Percentiles rank a stretch among this genome's conserved stretches.
Conservation (phyloP, 2,888 invertebrate genomes). For the Callimorpha dominula region DNA sequence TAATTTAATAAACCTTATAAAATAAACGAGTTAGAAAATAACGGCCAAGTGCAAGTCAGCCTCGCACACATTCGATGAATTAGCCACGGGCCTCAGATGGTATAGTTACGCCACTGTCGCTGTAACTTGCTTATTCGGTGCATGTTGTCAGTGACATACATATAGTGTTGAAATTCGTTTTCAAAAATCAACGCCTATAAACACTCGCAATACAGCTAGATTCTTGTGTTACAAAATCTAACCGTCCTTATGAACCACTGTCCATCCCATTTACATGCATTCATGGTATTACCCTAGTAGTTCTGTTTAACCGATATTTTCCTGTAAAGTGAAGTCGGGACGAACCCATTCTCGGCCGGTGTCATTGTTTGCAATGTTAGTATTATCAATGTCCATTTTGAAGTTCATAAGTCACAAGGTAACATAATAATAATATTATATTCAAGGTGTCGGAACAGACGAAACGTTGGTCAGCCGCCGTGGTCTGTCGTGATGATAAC, state of each 20-base stretch:
- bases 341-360: background rate
- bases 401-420: background rate
- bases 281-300: background rate
- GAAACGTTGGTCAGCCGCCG: conserved; percentile 95
- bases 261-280: background rate
- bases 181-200: background rate
- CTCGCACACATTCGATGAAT: no score
- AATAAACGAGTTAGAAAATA: no score
- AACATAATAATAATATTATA: background rate
- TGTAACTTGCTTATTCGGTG: background rate
- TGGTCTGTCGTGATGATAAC: conserved; percentile 88
- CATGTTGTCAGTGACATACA: background rate
- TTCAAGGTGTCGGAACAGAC: conserved; percentile 86
- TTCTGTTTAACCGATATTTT: background rate
- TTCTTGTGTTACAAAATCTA: no score
- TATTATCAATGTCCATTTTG: no score
- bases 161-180: background rate
- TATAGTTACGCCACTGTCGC: background rate
- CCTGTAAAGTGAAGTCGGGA: background rate
- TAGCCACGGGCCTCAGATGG: no score
- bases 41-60: no score
- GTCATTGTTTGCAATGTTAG: no score
- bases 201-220: no score
- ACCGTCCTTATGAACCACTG: no score
- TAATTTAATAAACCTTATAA: no score